Percentiles rank a stretch among this genome's conserved stretches.
These are phyloP conservation scores for Basileuterus tristriatus DNA, from an alignment of 2,797 vertebrate genomes.

Conservation along the genomic window DNA sequence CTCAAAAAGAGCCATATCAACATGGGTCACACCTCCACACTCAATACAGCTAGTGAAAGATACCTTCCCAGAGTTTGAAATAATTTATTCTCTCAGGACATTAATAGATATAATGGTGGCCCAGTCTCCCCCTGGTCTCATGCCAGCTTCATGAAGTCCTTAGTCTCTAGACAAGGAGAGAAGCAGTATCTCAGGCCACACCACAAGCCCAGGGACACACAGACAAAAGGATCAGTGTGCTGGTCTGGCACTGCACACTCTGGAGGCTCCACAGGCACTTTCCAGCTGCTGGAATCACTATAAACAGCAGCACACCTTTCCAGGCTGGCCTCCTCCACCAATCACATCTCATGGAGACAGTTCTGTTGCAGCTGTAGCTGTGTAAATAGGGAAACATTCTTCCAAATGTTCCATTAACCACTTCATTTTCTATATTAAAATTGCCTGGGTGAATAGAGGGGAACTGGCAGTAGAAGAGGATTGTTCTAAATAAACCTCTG, in stretches of 20 bases:
- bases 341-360: fast-evolving
- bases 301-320: fast-evolving
- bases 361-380: background rate
- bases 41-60: background rate
- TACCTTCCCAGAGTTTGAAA: background rate
- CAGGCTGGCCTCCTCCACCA: background rate
- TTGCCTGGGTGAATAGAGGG: background rate
- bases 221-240: fast-evolving
- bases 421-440: background rate
- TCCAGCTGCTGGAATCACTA: background rate
- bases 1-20: background rate
- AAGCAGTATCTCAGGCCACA: background rate
- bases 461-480: background rate
- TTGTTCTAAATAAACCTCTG: background rate
- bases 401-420: background rate
- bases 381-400: background rate
- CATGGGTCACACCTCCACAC: background rate
- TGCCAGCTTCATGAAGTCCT: background rate
- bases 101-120: background rate
- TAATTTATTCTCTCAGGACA: background rate
- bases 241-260: fast-evolving
- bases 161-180: background rate
- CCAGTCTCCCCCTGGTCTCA: background rate
- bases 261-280: background rate
- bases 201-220: fast-evolving